Percentiles rank a stretch among this genome's conserved stretches.
phyloP scores from a whole-genome alignment of 2,888 invertebrate genomes.

The Hirtodrosophila trivittata region DNA sequence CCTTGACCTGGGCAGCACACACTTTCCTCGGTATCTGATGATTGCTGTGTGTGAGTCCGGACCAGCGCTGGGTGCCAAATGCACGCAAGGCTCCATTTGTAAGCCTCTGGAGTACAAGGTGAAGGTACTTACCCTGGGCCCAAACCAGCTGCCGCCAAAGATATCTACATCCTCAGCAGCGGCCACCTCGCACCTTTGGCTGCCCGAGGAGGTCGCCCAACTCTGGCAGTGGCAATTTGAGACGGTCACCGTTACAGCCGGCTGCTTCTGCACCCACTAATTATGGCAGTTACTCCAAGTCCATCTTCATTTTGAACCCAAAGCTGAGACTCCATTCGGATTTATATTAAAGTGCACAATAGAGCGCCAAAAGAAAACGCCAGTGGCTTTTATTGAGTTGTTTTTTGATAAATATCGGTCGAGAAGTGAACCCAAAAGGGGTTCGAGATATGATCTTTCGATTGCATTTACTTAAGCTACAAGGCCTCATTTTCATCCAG shows the following conservation, averaged over 20 bases:
- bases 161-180: constrained; percentile 6
- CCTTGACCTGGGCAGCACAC: constrained; percentile 79
- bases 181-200: constrained; percentile 36
- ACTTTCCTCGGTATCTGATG: constrained; percentile 82
- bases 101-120: constrained; percentile 82
- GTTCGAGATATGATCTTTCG: constrained; percentile 29
- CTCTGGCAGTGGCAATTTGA: constrained; percentile 79
- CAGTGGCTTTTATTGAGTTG: constrained; percentile 46
- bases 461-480: constrained; percentile 34
- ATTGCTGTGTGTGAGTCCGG: constrained; percentile 81
- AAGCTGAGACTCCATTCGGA: constrained; percentile 2
- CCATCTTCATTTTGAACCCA: background rate
- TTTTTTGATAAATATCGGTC: constrained; percentile 7
- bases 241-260: constrained; percentile 82
- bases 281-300: background rate
- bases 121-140: constrained; percentile 76
- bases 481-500: background rate
- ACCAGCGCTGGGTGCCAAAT: constrained; percentile 68
- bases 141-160: constrained; percentile 23
- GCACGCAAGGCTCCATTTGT: constrained; percentile 81
- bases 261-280: constrained; percentile 81
- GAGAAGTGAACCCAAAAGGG: constrained; percentile 21
- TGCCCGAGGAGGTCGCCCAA: constrained; percentile 35
- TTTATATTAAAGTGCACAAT: constrained; percentile 35
- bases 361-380: constrained; percentile 42